Evolutionary conservation across 2,797 vertebrate genomes (phyloP).

Genomic region (Helarctos malayanus): DNA sequence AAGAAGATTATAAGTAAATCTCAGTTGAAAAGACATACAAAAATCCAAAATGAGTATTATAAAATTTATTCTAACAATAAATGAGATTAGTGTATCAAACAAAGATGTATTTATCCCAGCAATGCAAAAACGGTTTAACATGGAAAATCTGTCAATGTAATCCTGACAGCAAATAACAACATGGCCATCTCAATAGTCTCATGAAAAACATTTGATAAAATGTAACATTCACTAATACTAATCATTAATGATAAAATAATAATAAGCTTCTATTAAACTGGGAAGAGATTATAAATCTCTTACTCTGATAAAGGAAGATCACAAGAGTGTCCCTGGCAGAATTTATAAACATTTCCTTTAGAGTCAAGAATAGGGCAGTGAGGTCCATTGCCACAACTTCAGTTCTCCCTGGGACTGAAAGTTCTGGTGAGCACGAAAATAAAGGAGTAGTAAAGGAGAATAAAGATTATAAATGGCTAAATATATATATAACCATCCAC

Average conservation of each 20-base stretch:
- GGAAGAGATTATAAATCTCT: neutral
- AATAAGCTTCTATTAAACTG: neutral
- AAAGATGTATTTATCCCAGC: neutral
- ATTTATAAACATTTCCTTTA: neutral
- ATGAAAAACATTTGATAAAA: neutral
- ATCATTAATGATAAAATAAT: neutral
- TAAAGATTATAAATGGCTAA: neutral
- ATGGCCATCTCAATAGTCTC: neutral
- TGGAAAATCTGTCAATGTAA: neutral
- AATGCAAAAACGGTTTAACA: neutral
- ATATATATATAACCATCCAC: neutral
- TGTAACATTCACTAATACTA: neutral
- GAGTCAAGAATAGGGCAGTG: neutral
- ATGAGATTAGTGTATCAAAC: neutral
- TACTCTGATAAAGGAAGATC: neutral
- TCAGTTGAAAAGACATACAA: neutral
- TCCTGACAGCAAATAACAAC: neutral
- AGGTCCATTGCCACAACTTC: neutral
- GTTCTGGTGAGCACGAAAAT: neutral
- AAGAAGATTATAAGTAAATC: neutral
- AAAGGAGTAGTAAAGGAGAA: neutral
- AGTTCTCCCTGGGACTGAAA: neutral
- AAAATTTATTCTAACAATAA: neutral
- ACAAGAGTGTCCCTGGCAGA: neutral
- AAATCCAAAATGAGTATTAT: neutral